Percentiles rank a stretch among this genome's conserved stretches.
Conservation (phyloP, 2,888 invertebrate species). For the Brachycybe producta region DNA sequence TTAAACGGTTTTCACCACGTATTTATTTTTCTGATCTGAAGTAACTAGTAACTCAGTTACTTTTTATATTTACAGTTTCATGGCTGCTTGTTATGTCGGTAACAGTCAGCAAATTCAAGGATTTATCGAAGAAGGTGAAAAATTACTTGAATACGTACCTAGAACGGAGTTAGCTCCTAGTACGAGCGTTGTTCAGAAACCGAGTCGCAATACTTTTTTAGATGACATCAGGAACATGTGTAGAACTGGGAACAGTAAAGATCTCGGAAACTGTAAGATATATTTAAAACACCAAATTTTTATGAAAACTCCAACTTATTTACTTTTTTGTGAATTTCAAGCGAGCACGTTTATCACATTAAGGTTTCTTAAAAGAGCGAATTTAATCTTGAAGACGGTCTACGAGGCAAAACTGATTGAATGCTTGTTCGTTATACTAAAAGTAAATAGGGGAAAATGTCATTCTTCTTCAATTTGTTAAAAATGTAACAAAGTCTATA, state of each 20-base stretch:
- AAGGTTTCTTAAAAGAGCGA: constrained; percentile 40
- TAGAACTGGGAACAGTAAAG: too few relatives aligned
- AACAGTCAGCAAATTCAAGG: neutral
- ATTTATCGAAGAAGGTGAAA: neutral
- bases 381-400: constrained; percentile 47
- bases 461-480: neutral
- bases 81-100: neutral
- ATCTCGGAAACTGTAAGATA: too few relatives aligned
- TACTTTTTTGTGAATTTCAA: too few relatives aligned
- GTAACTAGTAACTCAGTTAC: neutral
- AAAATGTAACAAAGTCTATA: neutral
- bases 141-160: neutral
- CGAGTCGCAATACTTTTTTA: too few relatives aligned
- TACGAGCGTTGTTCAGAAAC: neutral
- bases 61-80: constrained; percentile 1
- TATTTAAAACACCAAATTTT: too few relatives aligned
- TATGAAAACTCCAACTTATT: too few relatives aligned
- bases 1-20: neutral
- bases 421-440: constrained; percentile 29
- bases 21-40: neutral
- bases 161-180: neutral
- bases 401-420: constrained; percentile 47
- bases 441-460: constrained; percentile 8
- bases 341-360: constrained; percentile 23
- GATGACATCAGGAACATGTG: too few relatives aligned